phyloP scores from a whole-genome alignment of 2,113 vertebrate species.

The Myodes glareolus region DNA sequence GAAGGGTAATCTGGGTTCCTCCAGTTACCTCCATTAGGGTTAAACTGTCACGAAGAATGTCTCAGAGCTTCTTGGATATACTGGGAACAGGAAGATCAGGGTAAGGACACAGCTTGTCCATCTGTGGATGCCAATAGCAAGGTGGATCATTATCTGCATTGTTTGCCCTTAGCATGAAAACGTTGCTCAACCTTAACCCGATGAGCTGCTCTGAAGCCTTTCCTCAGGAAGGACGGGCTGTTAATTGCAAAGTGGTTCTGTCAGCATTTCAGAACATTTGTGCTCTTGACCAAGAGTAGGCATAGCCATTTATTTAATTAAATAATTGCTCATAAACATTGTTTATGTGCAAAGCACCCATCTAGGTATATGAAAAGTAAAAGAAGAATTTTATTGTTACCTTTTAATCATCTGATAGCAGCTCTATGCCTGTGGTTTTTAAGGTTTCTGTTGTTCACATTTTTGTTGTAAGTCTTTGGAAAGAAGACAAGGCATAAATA shows the following conservation, averaged over 20 bases:
- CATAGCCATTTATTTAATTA: constrained; percentile 27
- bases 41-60: background rate
- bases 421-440: constrained; percentile 1
- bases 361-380: background rate
- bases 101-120: constrained; percentile 6
- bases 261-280: constrained; percentile 10
- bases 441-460: background rate
- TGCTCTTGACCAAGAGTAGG: background rate
- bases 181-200: constrained; percentile 38
- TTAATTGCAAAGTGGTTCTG: constrained; percentile 44
- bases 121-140: constrained; percentile 57
- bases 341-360: background rate
- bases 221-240: background rate
- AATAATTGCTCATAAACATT: constrained; percentile 41
- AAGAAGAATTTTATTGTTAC: background rate
- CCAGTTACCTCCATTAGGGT: too few relatives aligned
- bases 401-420: background rate
- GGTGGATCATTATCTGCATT: background rate
- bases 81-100: background rate
- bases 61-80: background rate
- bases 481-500: constrained; percentile 59
- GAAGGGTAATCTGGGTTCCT: background rate
- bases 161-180: constrained; percentile 17
- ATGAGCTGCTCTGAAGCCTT: background rate
- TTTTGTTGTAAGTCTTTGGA: constrained; percentile 37